Evolutionary conservation across 1,140 invertebrate genomes (phyloP).

Genomic region (Aphelenchoides fujianensis): DNA sequence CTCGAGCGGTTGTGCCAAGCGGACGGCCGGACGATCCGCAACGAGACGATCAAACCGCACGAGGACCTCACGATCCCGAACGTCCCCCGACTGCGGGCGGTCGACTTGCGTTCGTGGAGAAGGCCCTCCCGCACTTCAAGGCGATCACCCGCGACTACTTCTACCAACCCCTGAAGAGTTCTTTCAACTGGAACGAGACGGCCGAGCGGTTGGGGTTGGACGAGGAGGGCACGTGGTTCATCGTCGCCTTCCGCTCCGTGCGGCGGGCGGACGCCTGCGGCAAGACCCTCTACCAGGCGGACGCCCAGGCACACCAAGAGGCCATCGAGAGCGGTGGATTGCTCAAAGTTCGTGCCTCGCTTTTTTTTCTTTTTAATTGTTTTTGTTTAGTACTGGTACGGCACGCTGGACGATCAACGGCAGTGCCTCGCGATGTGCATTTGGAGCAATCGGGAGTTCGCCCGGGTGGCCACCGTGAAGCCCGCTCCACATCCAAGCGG

Average conservation of each 20-base stretch:
- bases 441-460: neutral
- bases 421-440: constrained; percentile 13
- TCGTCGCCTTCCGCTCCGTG: neutral
- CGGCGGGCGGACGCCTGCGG: neutral
- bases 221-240: neutral
- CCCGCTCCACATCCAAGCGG: constrained; percentile 1
- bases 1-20: neutral
- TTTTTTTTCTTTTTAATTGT: neutral
- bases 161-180: neutral
- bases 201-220: neutral
- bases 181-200: neutral
- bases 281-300: neutral
- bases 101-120: neutral
- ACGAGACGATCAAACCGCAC: neutral
- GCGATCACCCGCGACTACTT: neutral
- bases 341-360: neutral
- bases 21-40: neutral
- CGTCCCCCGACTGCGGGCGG: neutral
- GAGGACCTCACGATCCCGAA: neutral
- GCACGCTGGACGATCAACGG: neutral
- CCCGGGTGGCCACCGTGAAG: neutral
- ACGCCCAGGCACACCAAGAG: neutral
- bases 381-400: constrained; percentile 10
- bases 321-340: constrained; percentile 8
- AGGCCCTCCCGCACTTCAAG: neutral